Evolutionary conservation across 1,140 invertebrate genomes (phyloP), one percentile per base, ranked within the genome.

Genomic region (Thrips palmi): DNA sequence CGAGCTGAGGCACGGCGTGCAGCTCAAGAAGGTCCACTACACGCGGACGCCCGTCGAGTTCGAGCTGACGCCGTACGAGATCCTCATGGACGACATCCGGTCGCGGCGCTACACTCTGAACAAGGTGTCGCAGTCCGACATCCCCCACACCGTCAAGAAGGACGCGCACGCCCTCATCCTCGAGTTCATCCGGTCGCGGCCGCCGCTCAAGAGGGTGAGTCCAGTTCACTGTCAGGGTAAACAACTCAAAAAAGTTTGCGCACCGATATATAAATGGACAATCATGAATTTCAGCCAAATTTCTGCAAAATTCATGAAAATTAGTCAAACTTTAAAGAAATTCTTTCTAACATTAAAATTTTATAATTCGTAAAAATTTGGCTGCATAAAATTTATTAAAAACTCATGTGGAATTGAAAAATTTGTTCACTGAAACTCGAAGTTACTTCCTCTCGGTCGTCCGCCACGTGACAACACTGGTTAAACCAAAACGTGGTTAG

Each of bases 61-160:
- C 58, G 86, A 93, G 58, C 57, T 94, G 43, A 97, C 91, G n/a
- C 91, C 91, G 5, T 94, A 93, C 55, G 91, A 96, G 63, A 92
- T 92, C 51, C 65, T 97, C 10, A 89, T 96, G 78, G 86, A 96
- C 50, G 91, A 96, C 53, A 96, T 97, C 45, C 63, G 87, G 46
- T 77, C 80, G 18, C 73, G 82, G 48, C 70, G 80, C 48, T 94
- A 88, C 62, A 83, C 78, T 49, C 60, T 82, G 37, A 70, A 71
- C 47, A 82, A 83, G 59, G 77, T 74, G 41, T 67, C 85, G 1
- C 79, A 88, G 55, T 81, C 80, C 23, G 71, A 76, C 55, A 74
- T 88, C 52, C 82, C 83, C 30, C 74, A 42, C 49, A 67, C 78
- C 54, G 74, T 87, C 18, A 88, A 84, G 54, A 91, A 91, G 62